Evolutionary conservation across 2,797 vertebrate species (phyloP), one percentile per base, ranked within the genome.

Genomic region (Pelodytes ibericus): DNA sequence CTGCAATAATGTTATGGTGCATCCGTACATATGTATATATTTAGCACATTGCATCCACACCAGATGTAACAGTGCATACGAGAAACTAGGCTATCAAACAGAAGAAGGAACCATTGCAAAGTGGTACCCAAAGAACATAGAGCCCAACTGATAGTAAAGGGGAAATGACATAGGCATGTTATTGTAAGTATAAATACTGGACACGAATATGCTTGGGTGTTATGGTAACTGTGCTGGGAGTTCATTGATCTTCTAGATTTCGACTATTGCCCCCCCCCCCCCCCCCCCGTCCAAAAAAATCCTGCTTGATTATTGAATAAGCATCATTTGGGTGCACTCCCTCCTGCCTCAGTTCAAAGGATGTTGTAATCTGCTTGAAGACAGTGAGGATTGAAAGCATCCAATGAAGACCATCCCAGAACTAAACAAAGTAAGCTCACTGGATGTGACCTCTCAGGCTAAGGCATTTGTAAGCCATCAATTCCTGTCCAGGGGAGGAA

Each of bases 381-480:
- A 63, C 77, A 57, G 58, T 69, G 60, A 71, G 64, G 22, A 39
- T 57, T 58, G 64, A 33, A 31, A 29, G 24, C n/a, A 69, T 47
- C 57, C 56, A 73, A 61, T 74, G 63, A 66, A 57, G 47, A 73
- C 69, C 31, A 73, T 74, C 71, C 57, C 71, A 44, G 13, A 5
- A 2, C 51, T 41, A 71, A 69, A 79, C 77, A 79, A 79, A 63
- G 64, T 74, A 70, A 68, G 31, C 22, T 68, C 44, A 25, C 57
- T 47, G 58, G 30, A 18, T 68, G 18, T 79, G 77, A 79, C 77
- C 77, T 63, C 71, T n/a, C 27, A 24, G 64, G 64, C 64, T 41
- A 44, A 31, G 25, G 64, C 65, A 74, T 79, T 79, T 73, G 77
- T 79, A 74, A 72, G 47, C 44, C 77, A 79, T 79, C 57, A 51